Evolutionary conservation across 2,797 vertebrate genomes (phyloP).

Genomic region (Gephyroberyx darwinii): DNA sequence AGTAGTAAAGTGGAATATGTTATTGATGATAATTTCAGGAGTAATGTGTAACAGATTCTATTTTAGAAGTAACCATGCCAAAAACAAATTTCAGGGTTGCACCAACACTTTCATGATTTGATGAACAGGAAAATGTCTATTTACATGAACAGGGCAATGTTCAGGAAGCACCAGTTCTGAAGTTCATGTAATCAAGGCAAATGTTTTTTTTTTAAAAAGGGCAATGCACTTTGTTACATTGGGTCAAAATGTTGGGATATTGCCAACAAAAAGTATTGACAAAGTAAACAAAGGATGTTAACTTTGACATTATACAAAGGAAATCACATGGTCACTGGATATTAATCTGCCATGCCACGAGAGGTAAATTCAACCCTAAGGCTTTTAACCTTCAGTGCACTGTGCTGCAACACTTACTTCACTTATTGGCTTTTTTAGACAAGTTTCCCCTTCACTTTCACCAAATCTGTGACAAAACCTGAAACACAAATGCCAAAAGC

Average conservation of each 20-base stretch:
- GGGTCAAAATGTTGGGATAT: not conserved
- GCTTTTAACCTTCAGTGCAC: not conserved
- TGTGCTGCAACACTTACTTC: not conserved
- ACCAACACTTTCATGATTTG: not conserved
- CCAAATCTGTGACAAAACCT: too few relatives aligned
- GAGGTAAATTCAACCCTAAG: not conserved
- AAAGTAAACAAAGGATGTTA: not conserved
- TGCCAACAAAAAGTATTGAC: not conserved
- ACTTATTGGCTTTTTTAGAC: too few relatives aligned
- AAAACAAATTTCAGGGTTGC: not conserved
- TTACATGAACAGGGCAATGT: slow-evolving; percentile 58
- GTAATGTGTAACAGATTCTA: not conserved
- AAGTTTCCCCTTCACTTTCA: too few relatives aligned
- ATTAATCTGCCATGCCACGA: not conserved
- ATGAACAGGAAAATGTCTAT: slow-evolving; percentile 25
- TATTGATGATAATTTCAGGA: not conserved
- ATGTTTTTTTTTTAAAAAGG: slow-evolving; percentile 18
- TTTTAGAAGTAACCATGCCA: not conserved
- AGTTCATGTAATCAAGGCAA: slow-evolving; percentile 36
- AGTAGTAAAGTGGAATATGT: not conserved
- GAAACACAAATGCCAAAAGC: not conserved
- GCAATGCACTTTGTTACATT: slow-evolving; percentile 33
- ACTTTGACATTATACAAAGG: not conserved
- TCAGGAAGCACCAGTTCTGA: slow-evolving; percentile 35
- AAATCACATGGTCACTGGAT: not conserved